Conservation (phyloP, 2,113 vertebrate genomes). For the Calonectris borealis region DNA sequence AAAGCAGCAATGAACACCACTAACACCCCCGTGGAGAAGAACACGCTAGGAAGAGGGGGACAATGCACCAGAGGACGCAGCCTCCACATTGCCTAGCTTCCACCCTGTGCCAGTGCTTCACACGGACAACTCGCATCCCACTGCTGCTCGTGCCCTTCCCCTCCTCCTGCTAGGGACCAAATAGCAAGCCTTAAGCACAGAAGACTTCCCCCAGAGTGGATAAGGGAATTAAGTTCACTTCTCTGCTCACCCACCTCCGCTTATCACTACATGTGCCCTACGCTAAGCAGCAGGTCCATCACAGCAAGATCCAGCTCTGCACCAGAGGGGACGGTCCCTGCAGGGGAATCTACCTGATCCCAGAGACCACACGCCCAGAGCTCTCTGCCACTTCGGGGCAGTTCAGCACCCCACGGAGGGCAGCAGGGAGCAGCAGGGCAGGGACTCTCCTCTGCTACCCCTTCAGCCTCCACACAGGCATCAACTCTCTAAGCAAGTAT, state of each 20-base stretch:
- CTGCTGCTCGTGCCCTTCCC: background rate
- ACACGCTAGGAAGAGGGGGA: background rate
- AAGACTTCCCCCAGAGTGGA: background rate
- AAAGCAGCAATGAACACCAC: background rate
- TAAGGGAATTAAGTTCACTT: background rate
- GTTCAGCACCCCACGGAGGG: background rate
- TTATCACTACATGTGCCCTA: rapidly evolving
- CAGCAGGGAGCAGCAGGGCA: background rate
- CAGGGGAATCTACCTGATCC: background rate
- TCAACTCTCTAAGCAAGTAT: background rate
- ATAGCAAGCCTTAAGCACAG: background rate
- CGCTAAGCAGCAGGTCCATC: background rate
- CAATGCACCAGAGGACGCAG: background rate
- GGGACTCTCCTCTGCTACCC: background rate
- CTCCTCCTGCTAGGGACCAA: background rate
- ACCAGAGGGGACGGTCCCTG: background rate
- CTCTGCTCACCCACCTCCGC: background rate
- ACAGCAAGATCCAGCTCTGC: background rate
- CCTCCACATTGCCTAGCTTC: rapidly evolving
- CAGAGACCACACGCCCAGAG: background rate
- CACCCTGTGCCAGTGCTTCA: background rate
- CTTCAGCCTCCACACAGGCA: background rate
- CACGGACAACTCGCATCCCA: rapidly evolving
- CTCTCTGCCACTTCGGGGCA: background rate
- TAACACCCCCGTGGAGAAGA: background rate